Conservation (phyloP, 2,888 invertebrate species). For the Acleris emargana region DNA sequence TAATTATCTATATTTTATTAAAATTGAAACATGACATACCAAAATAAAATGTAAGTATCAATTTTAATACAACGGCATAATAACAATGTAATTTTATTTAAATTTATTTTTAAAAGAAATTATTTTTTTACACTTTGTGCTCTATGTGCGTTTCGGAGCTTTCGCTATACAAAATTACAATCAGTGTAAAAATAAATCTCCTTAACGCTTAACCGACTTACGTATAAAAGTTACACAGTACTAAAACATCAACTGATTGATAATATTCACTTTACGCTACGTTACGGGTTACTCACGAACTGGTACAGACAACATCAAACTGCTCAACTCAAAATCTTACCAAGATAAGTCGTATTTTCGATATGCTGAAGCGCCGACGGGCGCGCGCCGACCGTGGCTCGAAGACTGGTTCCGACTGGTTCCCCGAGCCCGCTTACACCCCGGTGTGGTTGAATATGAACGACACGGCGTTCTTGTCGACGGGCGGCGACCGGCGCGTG, state of each 20-base stretch:
- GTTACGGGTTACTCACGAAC: constrained; percentile 52
- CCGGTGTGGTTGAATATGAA: constrained; percentile 90
- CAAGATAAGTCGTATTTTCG: constrained; percentile 61
- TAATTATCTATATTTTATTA: too few species aligned
- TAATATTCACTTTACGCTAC: constrained; percentile 49
- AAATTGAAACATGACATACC: too few species aligned
- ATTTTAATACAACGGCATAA: not conserved
- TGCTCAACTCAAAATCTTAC: constrained; percentile 61
- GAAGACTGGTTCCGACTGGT: constrained; percentile 49
- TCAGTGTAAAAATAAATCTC: constrained; percentile 73
- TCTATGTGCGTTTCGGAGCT: constrained; percentile 57
- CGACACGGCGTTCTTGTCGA: constrained; percentile 78
- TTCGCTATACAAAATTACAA: constrained; percentile 54
- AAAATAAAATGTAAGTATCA: not conserved
- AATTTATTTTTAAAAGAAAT: constrained; percentile 2
- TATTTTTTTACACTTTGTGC: constrained; percentile 51
- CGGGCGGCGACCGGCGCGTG: constrained; percentile 81
- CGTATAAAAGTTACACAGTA: constrained; percentile 66
- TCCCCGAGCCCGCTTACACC: constrained; percentile 74
- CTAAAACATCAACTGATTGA: constrained; percentile 53
- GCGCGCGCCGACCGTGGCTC: constrained; percentile 41
- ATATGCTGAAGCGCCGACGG: constrained; percentile 60
- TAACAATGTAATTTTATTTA: not conserved
- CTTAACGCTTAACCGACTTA: constrained; percentile 66
- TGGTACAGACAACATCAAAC: constrained; percentile 73